Base-by-base conservation (phyloP, 2,888 invertebrate genomes). In the Athetis lepigone region DNA sequence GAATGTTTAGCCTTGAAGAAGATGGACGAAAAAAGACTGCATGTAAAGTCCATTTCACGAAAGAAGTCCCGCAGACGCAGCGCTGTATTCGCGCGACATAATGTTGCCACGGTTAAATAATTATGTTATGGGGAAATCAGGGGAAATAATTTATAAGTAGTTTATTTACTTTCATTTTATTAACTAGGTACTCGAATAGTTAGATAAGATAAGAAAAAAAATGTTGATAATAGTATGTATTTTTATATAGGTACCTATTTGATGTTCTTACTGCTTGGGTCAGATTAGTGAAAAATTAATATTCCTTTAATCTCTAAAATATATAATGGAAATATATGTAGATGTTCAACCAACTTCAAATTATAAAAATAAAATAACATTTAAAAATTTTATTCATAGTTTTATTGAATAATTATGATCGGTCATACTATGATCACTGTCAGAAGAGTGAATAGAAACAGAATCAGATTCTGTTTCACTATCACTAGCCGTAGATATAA, bases 391-490 rank as follows among this genome's bases (percentile, higher is more conserved):
- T 45, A 57, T 52, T 50, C 39, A 51, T 52, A 29, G 2, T 59
- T 51, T 60, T 40, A 60, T 60, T 59, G 51, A 51, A 51, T 51
- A 51, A 59, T 59, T 59, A 59, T 59, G 59, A 51, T 59, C 58
- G 43, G 46, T 46, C 52, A 60, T 60, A 61, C 52, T 39, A 60
- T 29, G 21, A 54, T 61, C 54, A 55, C 61, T 61, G 50, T 50
- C 51, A 40, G 59, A 59, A 59, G 25, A 37, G 16, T 23, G 23
- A 39, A 51, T 25, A 60, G 36, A 52, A 51, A 56, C 33, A 51
- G 29, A 36, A 63, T 55, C n/a, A n/a, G n/a, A n/a, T n/a, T n/a
- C n/a, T n/a, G n/a, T n/a, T n/a, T n/a, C n/a, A n/a, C n/a, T n/a
- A n/a, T n/a, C n/a, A n/a, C n/a, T n/a, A n/a, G n/a, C n/a, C n/a